Evolutionary conservation across 2,113 vertebrate species (phyloP), one percentile per base, ranked within the genome.

Genomic region (Tetraodon nigroviridis): DNA sequence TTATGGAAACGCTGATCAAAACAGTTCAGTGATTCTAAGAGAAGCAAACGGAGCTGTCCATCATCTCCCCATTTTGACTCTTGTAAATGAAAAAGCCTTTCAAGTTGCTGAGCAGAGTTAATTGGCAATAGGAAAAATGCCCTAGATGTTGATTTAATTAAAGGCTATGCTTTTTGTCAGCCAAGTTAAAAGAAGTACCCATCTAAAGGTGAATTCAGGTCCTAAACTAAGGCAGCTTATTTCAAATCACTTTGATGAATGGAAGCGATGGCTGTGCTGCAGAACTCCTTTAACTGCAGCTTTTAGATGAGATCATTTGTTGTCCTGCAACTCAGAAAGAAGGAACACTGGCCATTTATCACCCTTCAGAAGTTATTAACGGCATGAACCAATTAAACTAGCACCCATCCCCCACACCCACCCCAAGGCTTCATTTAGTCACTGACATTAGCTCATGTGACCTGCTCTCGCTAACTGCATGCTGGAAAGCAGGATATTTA

Each of bases 221-320:
- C 17, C 58, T 58, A 22, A 77, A 79, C 48, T 72, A 75, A 69
- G 71, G 66, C 55, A 49, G 62, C 71, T 76, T 69, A 76, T 73
- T 83, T 64, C 73, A 62, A 61, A 79, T 83, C 69, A 88, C 86
- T 88, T 83, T 73, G 81, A 77, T 66, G 13, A 40, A 56, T 42
- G 40, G 24, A 55, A 57, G 53, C 77, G 84, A 87, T 90, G 81
- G 71, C 76, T 84, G 86, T 87, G 72, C 58, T 81, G 76, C 63
- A 70, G 76, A 86, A 71, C 77, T 86, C 75, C 69, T 85, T 81
- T 87, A 86, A 87, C 81, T 74, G 78, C 73, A 62, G 81, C 67
- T 73, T 81, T 89, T 86, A 92, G 89, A 87, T 73, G 71, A 72
- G 78, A 69, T 84, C 85, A 87, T 89, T 90, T 87, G 84, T 88